Evolutionary conservation across 2,888 invertebrate genomes (phyloP), one percentile per base, ranked within the genome.

Genomic region (Cetonia aurata): DNA sequence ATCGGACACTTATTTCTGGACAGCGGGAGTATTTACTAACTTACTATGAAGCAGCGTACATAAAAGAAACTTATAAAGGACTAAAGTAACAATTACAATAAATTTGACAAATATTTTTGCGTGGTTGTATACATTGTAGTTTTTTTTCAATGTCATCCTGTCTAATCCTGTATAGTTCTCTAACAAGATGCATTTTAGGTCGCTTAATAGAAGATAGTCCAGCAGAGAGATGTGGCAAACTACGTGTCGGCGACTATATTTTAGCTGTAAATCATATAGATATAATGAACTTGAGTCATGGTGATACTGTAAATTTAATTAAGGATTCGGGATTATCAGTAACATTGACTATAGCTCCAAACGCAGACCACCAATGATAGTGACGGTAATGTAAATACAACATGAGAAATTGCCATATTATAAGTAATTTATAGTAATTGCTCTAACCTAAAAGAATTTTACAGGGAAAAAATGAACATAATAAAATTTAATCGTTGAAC

Each of bases 231-330:
- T 97, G 97, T 85, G 95, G 94, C 0, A 90, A 92, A 68, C 87
- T 99, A 0, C 94, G 93, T 82, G 95, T 99, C 6, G 98, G 98
- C 0, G 99, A 99, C 87, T 93, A 96, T 67, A 98, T 99, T 75
- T 88, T 98, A 60, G 96, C 97, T 57, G 98, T 99, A 44, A 99
- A 99, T 88, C 93, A 93, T 73, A 91, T 93, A 67, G 93, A 96
- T 79, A 97, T 99, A 76, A 91, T 94, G 72, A 93, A 94, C 81
- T 90, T 98, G 84, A 94, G 95, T 76, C 99, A 99, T 82, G 97
- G 97, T 41, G 97, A 98, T 81, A 97, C 99, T 71, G 98, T 99
- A 2, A 96, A 96, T 82, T 90, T 99, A 73, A 99, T 99, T 81
- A 99, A 98, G 85, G 97, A 96, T 82, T 98, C 98, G 0, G 98